Base-by-base conservation (phyloP, 2,113 vertebrate species). In the Pterocles gutturalis region DNA sequence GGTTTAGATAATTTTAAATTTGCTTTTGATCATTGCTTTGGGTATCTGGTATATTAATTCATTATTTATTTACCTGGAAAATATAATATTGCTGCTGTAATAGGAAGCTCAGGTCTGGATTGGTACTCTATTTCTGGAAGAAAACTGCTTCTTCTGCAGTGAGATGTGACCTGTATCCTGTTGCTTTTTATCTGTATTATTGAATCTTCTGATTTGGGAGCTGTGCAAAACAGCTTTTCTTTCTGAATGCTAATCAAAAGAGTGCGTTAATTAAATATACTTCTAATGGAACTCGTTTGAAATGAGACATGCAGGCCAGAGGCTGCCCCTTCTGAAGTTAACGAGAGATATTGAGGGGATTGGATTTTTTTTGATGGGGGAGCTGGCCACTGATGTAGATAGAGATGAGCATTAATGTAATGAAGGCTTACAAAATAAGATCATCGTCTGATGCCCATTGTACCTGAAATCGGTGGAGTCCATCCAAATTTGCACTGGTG, bases 221-320 rank as follows among this genome's bases (percentile, higher is more conserved):
- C 88, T 87, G 72, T 46, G 72, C 80, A 95, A 92, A 93, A 89
- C 89, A 95, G 69, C 49, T 89, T 94, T 90, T 94, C 36, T 34
- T 79, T 89, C 62, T 89, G 73, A 96, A 82, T 93, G 31, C 13
- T 95, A 82, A 92, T 92, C 83, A 89, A 85, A 94, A 91, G 64
- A 45, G n/a, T 91, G 70, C 1, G 2, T 95, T 91, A 92, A 95
- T 96, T 97, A 87, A 92, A 93, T 76, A 49, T 58, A 92, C 19
- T 89, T 92, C 81, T 69, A 73, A 87, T 94, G 69, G 96, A 95
- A 72, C 41, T 84, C 79, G 49, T 87, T 92, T 82, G 81, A 79
- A 89, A 92, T 61, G 70, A 89, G 76, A 58, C 72, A 91, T 3
- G 2, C 34, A 72, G 46, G 43, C 70, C 33, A 45, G 61, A 89